These are phyloP conservation scores for Ptilonorhynchus violaceus DNA, from an alignment of 2,113 vertebrate genomes.

Conservation along the genomic window DNA sequence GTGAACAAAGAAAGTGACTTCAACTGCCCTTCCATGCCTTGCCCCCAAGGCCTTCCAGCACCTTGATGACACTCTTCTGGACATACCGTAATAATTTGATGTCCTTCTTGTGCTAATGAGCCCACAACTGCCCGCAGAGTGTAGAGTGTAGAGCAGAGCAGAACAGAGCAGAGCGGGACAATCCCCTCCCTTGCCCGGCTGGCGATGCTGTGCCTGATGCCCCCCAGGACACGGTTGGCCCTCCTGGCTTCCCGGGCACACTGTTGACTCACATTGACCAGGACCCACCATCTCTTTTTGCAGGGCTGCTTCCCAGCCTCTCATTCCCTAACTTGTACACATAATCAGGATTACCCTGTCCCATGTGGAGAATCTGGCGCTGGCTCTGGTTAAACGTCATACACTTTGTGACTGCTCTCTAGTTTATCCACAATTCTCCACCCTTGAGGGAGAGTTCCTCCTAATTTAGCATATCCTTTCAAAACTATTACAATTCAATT, in stretches of 20 bases:
- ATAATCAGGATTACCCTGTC: neutral
- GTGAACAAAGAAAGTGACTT: neutral
- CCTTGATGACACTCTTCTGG: neutral
- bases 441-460: rapidly evolving
- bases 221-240: neutral
- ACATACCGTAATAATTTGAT: neutral
- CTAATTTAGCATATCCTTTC: neutral
- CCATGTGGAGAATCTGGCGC: neutral
- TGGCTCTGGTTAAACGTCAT: neutral
- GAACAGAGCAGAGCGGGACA: neutral
- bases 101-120: neutral
- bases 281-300: rapidly evolving
- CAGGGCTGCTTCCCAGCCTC: neutral
- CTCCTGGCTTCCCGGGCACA: neutral
- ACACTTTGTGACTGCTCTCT: neutral
- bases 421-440: neutral
- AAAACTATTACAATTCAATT: neutral
- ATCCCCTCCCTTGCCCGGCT: too few relatives aligned
- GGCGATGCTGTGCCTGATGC: neutral
- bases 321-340: rapidly evolving
- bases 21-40: rapidly evolving
- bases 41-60: neutral
- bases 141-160: neutral
- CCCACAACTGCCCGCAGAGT: neutral
- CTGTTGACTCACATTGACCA: rapidly evolving